phyloP scores from a whole-genome alignment of 2,888 invertebrate genomes.

The Odontocerum albicorne region DNA sequence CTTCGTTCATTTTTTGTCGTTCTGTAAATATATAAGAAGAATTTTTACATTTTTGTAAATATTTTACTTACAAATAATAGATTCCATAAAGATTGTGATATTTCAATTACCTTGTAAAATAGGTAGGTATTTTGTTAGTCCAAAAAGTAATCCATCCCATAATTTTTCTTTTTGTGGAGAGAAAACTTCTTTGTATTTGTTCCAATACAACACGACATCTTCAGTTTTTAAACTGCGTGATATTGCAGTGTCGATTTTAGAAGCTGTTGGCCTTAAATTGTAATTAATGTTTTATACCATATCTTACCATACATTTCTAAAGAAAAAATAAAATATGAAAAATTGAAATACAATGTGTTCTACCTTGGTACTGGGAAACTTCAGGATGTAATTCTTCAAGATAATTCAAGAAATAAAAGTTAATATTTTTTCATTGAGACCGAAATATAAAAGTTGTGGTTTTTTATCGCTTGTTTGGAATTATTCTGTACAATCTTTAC shows the following conservation, averaged over 20 bases:
- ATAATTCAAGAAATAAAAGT: too few relatives aligned
- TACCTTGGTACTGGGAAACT: too few relatives aligned
- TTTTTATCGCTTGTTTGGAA: too few relatives aligned
- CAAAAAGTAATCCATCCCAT: conserved; percentile 69
- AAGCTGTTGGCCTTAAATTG: conserved; percentile 39
- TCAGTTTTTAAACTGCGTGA: conserved; percentile 56
- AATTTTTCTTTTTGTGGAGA: conserved; percentile 63
- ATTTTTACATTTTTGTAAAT: neutral
- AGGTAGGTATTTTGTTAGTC: conserved; percentile 65
- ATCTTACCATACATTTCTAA: too few relatives aligned
- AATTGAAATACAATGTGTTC: too few relatives aligned
- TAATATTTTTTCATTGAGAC: too few relatives aligned
- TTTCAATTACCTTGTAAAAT: conserved; percentile 59
- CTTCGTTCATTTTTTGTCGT: conserved; percentile 65
- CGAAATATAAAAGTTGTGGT: too few relatives aligned
- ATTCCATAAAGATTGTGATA: neutral
- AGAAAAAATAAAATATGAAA: too few relatives aligned
- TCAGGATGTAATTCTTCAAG: too few relatives aligned
- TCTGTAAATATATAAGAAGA: conserved; percentile 47
- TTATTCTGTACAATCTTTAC: too few relatives aligned
- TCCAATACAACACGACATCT: conserved; percentile 70
- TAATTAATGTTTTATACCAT: neutral
- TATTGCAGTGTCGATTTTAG: conserved; percentile 46
- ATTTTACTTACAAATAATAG: neutral
- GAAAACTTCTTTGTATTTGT: conserved; percentile 62